Evolutionary conservation across 2,888 invertebrate species (phyloP).

Genomic region (Pinctada fucata): DNA sequence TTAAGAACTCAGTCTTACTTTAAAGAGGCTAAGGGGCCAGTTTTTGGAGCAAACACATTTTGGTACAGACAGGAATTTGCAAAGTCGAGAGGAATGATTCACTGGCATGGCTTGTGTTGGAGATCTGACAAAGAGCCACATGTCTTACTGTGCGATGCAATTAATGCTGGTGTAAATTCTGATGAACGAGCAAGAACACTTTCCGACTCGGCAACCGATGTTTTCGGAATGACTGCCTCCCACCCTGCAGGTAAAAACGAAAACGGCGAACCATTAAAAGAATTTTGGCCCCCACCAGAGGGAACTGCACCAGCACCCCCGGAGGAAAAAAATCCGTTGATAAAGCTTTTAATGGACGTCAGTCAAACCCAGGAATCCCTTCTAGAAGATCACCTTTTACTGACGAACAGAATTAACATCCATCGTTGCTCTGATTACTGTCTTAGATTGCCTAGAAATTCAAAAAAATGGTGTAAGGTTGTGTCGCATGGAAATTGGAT

Average conservation of each 20-base stretch:
- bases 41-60: constrained; percentile 49
- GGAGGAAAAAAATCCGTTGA: constrained; percentile 38
- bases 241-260: constrained; percentile 39
- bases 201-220: constrained; percentile 42
- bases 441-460: constrained; percentile 1
- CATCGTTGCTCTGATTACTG: constrained; percentile 47
- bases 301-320: constrained; percentile 40
- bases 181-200: constrained; percentile 37
- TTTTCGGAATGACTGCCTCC: constrained; percentile 45
- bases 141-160: constrained; percentile 38
- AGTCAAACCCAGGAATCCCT: constrained; percentile 31
- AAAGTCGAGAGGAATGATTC: constrained; percentile 53
- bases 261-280: constrained; percentile 30
- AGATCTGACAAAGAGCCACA: constrained; percentile 48
- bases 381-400: constrained; percentile 39
- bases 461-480: background rate
- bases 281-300: constrained; percentile 45
- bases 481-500: constrained; percentile 52
- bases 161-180: constrained; percentile 38
- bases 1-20: constrained; percentile 51
- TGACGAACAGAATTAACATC: constrained; percentile 38
- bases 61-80: constrained; percentile 59
- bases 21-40: constrained; percentile 47
- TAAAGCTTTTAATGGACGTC: constrained; percentile 39
- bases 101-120: constrained; percentile 58